These are phyloP conservation scores for Macrobrachium nipponense DNA, from an alignment of 1,140 invertebrate species.

Conservation along the genomic window DNA sequence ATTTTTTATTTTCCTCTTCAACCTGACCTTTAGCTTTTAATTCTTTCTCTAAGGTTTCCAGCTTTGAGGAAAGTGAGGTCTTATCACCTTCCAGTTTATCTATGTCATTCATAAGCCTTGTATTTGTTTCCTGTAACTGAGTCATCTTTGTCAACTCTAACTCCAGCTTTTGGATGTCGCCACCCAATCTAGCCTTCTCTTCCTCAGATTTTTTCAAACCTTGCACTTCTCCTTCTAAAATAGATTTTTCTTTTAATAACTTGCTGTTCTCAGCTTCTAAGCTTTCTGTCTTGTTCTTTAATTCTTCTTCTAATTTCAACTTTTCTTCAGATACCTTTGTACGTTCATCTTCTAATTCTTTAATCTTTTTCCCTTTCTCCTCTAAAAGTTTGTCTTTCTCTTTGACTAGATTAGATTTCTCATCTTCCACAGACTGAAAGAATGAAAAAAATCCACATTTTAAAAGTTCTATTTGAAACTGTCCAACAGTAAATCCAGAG, in stretches of 20 bases:
- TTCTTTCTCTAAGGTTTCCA: slow-evolving; percentile 29
- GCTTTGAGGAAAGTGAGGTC: background rate
- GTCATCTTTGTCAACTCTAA: slow-evolving; percentile 48
- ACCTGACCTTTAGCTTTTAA: slow-evolving; percentile 19
- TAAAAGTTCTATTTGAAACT: background rate
- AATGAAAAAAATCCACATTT: background rate
- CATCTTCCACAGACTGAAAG: slow-evolving; percentile 49
- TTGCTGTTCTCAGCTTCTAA: slow-evolving; percentile 4
- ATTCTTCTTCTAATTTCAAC: slow-evolving; percentile 62
- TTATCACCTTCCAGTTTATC: slow-evolving; percentile 34
- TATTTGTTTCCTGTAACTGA: slow-evolving; percentile 38
- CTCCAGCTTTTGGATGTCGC: slow-evolving; percentile 52
- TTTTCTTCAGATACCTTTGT: slow-evolving; percentile 67
- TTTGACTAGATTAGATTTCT: slow-evolving; percentile 51
- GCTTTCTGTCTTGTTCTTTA: slow-evolving; percentile 13
- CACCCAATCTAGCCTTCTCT: slow-evolving; percentile 33
- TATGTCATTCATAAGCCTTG: slow-evolving; percentile 18
- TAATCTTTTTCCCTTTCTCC: slow-evolving; percentile 55
- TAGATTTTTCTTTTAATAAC: slow-evolving; percentile 13
- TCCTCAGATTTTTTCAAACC: slow-evolving; percentile 43
- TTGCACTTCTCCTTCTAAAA: slow-evolving; percentile 62
- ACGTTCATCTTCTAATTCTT: slow-evolving; percentile 66
- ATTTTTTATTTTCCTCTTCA: slow-evolving; percentile 42
- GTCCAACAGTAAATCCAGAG: background rate
- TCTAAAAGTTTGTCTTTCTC: slow-evolving; percentile 40